These are phyloP conservation scores for Ips typographus DNA, from an alignment of 1,140 invertebrate species.

Conservation along the genomic window DNA sequence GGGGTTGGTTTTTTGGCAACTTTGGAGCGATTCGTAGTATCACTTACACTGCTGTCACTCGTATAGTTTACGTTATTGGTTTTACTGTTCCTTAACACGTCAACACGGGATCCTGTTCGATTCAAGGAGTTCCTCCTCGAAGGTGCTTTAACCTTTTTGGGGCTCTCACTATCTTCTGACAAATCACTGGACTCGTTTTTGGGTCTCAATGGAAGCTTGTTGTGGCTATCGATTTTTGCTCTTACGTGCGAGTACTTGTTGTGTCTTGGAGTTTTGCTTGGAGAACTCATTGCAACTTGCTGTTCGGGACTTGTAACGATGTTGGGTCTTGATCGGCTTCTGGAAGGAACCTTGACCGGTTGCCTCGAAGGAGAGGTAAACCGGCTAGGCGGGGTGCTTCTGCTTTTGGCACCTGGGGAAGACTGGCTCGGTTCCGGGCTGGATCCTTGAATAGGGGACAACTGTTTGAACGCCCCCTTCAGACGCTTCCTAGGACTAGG, in stretches of 20 bases:
- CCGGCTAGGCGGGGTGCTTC: slow-evolving; percentile 46
- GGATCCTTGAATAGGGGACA: slow-evolving; percentile 48
- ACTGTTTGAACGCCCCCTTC: slow-evolving; percentile 42
- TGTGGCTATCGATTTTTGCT: slow-evolving; percentile 50
- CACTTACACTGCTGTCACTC: slow-evolving; percentile 37
- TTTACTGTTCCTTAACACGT: slow-evolving; percentile 38
- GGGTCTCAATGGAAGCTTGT: slow-evolving; percentile 47
- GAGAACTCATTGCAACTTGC: slow-evolving; percentile 36
- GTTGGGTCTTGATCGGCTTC: slow-evolving; percentile 38
- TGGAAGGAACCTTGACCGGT: slow-evolving; percentile 23
- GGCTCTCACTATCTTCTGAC: slow-evolving; percentile 37
- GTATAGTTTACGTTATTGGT: slow-evolving; percentile 37
- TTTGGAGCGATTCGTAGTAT: slow-evolving; percentile 4
- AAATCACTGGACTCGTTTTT: slow-evolving; percentile 38
- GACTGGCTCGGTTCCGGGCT: slow-evolving; percentile 50
- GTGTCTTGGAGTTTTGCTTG: neutral
- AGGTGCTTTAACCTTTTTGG: slow-evolving; percentile 29
- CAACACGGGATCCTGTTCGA: slow-evolving; percentile 36
- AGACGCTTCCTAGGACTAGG: slow-evolving; percentile 36
- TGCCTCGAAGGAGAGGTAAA: slow-evolving; percentile 41
- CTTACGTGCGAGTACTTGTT: slow-evolving; percentile 47
- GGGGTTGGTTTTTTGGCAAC: neutral
- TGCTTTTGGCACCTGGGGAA: slow-evolving; percentile 47
- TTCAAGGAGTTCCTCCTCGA: slow-evolving; percentile 41
- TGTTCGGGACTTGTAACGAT: slow-evolving; percentile 39